These are phyloP conservation scores for Rapana venosa DNA, from an alignment of 2,888 invertebrate genomes.

Conservation along the genomic window DNA sequence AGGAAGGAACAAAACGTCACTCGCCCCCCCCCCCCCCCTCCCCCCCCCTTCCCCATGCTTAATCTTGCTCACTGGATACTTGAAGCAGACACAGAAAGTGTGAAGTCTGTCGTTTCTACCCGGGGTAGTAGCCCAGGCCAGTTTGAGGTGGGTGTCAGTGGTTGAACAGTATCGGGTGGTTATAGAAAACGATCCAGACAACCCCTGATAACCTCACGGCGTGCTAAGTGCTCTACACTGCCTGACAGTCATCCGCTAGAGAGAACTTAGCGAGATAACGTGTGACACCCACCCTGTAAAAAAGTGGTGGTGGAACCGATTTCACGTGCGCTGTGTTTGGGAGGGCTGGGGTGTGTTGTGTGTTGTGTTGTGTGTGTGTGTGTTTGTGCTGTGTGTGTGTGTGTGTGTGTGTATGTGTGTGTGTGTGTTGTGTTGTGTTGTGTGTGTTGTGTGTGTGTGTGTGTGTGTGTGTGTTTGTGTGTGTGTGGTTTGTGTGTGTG, in stretches of 20 bases:
- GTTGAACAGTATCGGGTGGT: constrained; percentile 20
- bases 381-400: neutral
- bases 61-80: constrained; percentile 19
- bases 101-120: neutral
- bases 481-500: no score
- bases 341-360: neutral
- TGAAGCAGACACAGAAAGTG: neutral
- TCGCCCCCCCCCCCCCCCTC: neutral
- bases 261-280: no score
- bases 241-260: neutral
- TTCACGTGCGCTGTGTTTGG: neutral
- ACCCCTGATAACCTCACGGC: constrained; percentile 23
- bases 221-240: neutral
- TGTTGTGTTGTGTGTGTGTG: neutral
- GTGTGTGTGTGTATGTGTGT: neutral
- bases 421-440: neutral
- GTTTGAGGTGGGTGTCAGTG: constrained; percentile 29
- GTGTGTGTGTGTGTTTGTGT: no score
- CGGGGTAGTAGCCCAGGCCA: neutral
- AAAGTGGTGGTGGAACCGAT: neutral
- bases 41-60: constrained; percentile 23
- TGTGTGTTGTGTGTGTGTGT: no score
- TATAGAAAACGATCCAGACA: constrained; percentile 34
- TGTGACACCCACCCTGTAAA: no score
- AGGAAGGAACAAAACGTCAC: no score